Evolutionary conservation across 2,113 vertebrate species (phyloP), one percentile per base, ranked within the genome.

Genomic region (Excalfactoria chinensis): DNA sequence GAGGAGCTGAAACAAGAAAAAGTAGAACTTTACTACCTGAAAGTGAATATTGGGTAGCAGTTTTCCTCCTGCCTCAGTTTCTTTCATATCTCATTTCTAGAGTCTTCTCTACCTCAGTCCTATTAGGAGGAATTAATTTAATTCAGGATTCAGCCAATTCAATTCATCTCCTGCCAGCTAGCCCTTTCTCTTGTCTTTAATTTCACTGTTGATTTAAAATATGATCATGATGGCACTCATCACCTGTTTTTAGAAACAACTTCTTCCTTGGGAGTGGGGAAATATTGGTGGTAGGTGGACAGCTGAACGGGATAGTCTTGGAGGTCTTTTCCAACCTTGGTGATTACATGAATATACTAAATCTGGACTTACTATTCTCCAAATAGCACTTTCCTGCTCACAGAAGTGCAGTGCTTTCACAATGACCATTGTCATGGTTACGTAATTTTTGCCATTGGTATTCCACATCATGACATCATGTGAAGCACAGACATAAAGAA

Each of bases 1-100:
- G 67, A 79, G 53, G 26, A 84, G 58, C 87, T 92, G 84, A 78
- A 93, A 95, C 10, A 48, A 62, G 35, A 78, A 89, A 69, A 32
- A 86, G 43, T 19, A 86, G 53, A 89, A 79, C 8, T 28, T 83
- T 22, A 60, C 30, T 46, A 14, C 30, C 1, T 4, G 35, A 40
- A 74, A 88, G n/a, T 21, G 37, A 53, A 8, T 32, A 41, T 7
- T 66, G 69, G 11, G 11, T 28, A 49, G n/a, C 23, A 2, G 13
- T 62, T 84, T 70, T 46, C 64, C 30, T 46, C 43, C 30, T 12
- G 9, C 19, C 28, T 8, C 18, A 58, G 30, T 41, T 56, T 72
- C 35, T 70, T 72, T 23, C 49, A 72, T 17, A 9, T 20, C 26
- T 72, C 23, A 32, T 43, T 72, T 72, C 37, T 55, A 53, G n/a